Base-by-base conservation (phyloP, 2,888 invertebrate genomes). In the Parnassius glacialis region DNA sequence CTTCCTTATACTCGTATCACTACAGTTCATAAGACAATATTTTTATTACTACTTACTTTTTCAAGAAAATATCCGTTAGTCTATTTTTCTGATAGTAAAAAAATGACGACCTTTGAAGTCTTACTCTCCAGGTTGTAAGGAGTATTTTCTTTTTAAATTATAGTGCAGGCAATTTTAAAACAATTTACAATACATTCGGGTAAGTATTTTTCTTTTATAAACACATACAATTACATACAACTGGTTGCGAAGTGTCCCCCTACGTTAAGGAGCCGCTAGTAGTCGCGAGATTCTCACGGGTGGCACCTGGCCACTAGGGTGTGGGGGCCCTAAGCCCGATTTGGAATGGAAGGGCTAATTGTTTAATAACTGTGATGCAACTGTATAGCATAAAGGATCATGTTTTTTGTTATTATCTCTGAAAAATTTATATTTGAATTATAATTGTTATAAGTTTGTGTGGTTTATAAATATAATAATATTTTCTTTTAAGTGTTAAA, bases 281-380 rank as follows among this genome's bases (percentile, higher is more conserved):
- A 48, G 48, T 48, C 62, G 62, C 60, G 52, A 61, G 61, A 62
- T 68, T 72, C 72, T 68, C 72, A 72, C 72, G 71, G 62, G 60
- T 65, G 66, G 60, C 72, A 72, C 72, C 72, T 72, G 72, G 71
- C 62, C 62, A 47, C 63, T 53, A 52, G 52, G 58, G 62, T 66
- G 68, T 64, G 55, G 64, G 65, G 62, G 64, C 58, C 57, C 47
- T 54, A 52, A 47, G 53, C 52, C 13, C 20, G 54, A 58, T 58
- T 50, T 44, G 25, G n/a, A 62, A 57, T 53, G 53, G 48, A 48
- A 45, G 48, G 50, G 60, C 54, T 62, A 62, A 62, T 50, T 54
- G 58, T 58, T 10, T 12, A 43, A n/a, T 56, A 54, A n/a, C 54
- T n/a, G 9, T 43, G 34, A 62, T 50, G 57, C 57, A 43, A 53